phyloP scores from a whole-genome alignment of 2,797 vertebrate species.

The Neosalanx taihuensis region DNA sequence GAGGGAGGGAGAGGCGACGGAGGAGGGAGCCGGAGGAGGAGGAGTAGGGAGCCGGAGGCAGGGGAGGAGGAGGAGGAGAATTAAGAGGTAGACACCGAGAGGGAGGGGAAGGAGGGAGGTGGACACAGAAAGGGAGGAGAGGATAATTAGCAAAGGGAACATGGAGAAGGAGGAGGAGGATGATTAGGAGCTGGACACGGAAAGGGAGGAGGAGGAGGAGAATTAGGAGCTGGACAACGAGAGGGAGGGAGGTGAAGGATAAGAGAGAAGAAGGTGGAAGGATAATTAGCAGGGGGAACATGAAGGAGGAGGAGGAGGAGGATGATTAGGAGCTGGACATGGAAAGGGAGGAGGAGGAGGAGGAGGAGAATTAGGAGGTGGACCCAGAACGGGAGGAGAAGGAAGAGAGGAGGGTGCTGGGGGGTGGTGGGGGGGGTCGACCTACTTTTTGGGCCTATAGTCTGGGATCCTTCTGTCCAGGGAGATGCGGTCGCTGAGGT shows the following conservation, averaged over 20 bases:
- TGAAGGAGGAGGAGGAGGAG: conserved; percentile 23
- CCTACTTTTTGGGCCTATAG: conserved; percentile 96
- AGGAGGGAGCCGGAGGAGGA: too few relatives aligned
- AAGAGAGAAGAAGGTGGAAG: too few relatives aligned
- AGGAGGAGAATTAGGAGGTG: neutral
- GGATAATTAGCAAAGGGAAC: too few relatives aligned
- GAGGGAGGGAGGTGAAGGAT: too few relatives aligned
- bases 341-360: conserved; percentile 24
- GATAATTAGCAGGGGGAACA: too few relatives aligned
- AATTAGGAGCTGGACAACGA: too few relatives aligned
- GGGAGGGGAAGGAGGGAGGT: neutral
- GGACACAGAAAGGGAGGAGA: neutral
- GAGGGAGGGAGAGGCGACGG: conserved; percentile 12
- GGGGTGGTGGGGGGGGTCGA: neutral
- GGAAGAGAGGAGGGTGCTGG: too few relatives aligned
- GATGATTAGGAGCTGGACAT: conserved; percentile 13
- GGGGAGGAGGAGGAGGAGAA: conserved; percentile 23
- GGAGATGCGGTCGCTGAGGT: conserved; percentile 95
- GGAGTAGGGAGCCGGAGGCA: conserved; percentile 23
- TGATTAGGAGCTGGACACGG: too few relatives aligned
- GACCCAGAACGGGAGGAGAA: conserved; percentile 1
- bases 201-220: too few relatives aligned
- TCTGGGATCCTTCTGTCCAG: conserved; percentile 95
- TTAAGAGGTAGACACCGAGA: conserved; percentile 25
- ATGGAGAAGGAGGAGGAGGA: conserved; percentile 12